Percentiles rank a stretch among this genome's conserved stretches.
phyloP scores from a whole-genome alignment of 2,888 invertebrate species.

The Spatulosminthurus flaviceps region DNA sequence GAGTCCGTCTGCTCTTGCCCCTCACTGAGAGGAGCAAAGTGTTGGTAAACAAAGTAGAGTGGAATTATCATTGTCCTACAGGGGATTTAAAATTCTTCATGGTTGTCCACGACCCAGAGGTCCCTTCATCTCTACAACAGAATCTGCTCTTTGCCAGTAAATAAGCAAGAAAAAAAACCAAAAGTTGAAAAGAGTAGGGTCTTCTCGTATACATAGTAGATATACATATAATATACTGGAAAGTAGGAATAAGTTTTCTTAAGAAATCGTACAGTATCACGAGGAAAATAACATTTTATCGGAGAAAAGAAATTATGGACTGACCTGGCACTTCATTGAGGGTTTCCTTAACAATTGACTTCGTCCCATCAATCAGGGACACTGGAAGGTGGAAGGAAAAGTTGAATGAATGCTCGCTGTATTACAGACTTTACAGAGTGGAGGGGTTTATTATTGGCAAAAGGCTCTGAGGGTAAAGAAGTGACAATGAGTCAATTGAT shows the following conservation, averaged over 20 bases:
- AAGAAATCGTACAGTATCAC: no score
- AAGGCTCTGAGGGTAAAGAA: neutral
- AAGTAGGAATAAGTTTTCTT: neutral
- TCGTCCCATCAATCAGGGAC: constrained; percentile 45
- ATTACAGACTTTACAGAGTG: neutral
- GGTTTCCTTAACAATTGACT: constrained; percentile 35
- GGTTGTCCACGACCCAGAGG: constrained; percentile 45
- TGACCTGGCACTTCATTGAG: constrained; percentile 49
- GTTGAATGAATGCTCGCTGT: neutral
- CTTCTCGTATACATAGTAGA: neutral
- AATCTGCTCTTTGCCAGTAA: no score
- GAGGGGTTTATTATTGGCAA: neutral
- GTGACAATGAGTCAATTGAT: constrained; percentile 43
- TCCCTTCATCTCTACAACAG: neutral
- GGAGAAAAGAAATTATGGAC: constrained; percentile 48
- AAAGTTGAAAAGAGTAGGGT: neutral
- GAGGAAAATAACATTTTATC: neutral
- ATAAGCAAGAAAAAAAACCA: constrained; percentile 10
- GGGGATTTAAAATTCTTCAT: constrained; percentile 35
- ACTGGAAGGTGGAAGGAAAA: neutral
- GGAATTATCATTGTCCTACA: neutral
- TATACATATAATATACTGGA: neutral
- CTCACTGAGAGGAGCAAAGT: neutral
- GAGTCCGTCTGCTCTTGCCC: neutral
- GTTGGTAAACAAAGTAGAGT: constrained; percentile 21